phyloP scores from a whole-genome alignment of 2,113 vertebrate genomes.

The Hippopotamus amphibius region DNA sequence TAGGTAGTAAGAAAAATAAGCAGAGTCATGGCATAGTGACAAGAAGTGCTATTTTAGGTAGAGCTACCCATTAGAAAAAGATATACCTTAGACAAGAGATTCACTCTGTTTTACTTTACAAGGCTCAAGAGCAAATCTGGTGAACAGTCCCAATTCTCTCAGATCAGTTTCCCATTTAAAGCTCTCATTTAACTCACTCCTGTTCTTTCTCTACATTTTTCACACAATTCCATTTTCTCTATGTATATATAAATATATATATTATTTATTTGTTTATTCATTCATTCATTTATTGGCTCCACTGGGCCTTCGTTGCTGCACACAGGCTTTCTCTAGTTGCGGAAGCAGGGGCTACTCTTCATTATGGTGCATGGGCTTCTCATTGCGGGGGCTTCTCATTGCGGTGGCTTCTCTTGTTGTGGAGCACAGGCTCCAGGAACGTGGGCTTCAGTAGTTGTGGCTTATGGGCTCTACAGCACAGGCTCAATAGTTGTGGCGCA shows the following conservation, averaged over 20 bases:
- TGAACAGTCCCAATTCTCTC: neutral
- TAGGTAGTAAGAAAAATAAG: neutral
- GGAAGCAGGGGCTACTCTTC: no score
- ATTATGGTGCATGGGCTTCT: no score
- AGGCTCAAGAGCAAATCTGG: neutral
- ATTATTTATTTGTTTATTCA: no score
- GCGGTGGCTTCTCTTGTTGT: no score
- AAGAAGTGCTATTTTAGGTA: neutral
- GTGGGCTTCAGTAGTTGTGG: no score
- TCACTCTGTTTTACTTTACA: neutral
- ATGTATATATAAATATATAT: neutral
- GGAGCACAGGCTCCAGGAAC: no score
- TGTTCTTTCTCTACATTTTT: neutral
- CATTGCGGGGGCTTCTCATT: no score
- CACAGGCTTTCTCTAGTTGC: no score
- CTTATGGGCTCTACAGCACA: no score
- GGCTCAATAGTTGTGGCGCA: no score
- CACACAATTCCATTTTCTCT: neutral
- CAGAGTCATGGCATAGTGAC: neutral
- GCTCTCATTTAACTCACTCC: neutral
- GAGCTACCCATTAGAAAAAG: neutral
- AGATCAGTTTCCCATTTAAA: neutral
- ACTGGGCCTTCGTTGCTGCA: no score
- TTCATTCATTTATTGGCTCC: no score
- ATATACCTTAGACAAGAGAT: neutral